These are phyloP conservation scores for Syrmaticus mikado DNA, from an alignment of 2,113 vertebrate genomes.

Conservation along the genomic window DNA sequence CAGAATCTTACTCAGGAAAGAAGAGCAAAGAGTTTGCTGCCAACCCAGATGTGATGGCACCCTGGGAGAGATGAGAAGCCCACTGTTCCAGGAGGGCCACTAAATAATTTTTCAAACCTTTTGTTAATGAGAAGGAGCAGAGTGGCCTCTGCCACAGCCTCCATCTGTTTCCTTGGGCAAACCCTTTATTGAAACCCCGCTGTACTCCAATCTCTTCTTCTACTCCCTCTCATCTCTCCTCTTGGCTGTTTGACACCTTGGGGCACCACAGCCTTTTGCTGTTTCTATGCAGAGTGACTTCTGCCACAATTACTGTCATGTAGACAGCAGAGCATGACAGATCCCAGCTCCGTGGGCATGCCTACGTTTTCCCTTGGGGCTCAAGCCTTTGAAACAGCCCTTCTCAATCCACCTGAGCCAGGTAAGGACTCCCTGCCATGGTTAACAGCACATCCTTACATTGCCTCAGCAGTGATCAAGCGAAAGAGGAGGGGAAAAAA, in stretches of 20 bases:
- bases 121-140: conserved; percentile 6
- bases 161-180: conserved; percentile 28
- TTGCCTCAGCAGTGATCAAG: not conserved
- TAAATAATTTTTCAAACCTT: conserved; percentile 4
- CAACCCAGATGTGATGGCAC: not conserved
- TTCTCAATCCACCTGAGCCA: conserved; percentile 19
- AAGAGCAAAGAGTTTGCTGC: not conserved
- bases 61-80: not conserved
- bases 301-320: not conserved
- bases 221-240: not conserved
- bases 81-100: not conserved
- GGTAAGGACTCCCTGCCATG: not conserved
- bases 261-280: conserved; percentile 16
- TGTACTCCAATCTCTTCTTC: not conserved
- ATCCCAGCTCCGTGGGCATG: not conserved
- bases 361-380: not conserved
- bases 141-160: not conserved
- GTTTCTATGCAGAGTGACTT: conserved; percentile 35
- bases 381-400: not conserved
- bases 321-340: not conserved
- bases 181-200: conserved; percentile 5
- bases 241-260: not conserved
- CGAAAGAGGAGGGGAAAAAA: not conserved
- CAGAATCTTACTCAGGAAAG: not conserved
- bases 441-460: not conserved